Evolutionary conservation across 2,888 invertebrate genomes (phyloP).

Genomic region (Drosophila pegasa): DNA sequence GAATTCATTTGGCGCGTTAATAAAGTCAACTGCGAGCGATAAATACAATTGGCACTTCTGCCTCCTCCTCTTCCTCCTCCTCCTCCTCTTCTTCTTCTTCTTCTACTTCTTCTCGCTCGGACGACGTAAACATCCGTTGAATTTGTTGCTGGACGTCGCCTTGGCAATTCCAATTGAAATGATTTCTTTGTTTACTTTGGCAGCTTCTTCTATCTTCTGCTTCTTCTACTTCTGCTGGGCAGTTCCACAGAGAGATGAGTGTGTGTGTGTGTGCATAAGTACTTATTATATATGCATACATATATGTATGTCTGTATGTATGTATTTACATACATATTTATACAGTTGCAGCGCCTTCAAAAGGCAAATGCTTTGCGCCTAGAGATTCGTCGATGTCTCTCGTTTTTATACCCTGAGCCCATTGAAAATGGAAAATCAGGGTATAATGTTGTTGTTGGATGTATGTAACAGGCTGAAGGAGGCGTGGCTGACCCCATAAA

Average conservation of each 20-base stretch:
- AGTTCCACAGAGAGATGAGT: slow-evolving; percentile 5
- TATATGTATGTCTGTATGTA: too few relatives aligned
- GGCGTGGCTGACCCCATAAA: too few relatives aligned
- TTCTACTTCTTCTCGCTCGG: background rate
- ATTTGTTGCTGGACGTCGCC: slow-evolving; percentile 14
- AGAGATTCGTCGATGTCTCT: slow-evolving; percentile 25
- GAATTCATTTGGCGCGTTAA: slow-evolving; percentile 36
- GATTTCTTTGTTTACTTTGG: slow-evolving; percentile 71
- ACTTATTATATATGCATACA: slow-evolving; percentile 25
- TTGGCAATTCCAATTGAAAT: slow-evolving; percentile 51
- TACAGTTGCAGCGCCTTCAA: slow-evolving; percentile 28
- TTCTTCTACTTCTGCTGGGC: slow-evolving; percentile 11
- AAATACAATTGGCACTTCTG: slow-evolving; percentile 20
- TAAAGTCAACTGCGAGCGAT: slow-evolving; percentile 55
- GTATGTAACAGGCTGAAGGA: too few relatives aligned
- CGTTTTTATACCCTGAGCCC: too few relatives aligned
- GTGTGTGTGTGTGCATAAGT: slow-evolving; percentile 23
- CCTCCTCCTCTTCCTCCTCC: background rate
- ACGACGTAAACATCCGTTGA: slow-evolving; percentile 65
- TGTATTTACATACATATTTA: slow-evolving; percentile 16
- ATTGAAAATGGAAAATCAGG: too few relatives aligned
- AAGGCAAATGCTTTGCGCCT: background rate
- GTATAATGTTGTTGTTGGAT: too few relatives aligned
- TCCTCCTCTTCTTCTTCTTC: background rate
- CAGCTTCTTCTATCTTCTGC: slow-evolving; percentile 3